phyloP scores from a whole-genome alignment of 2,888 invertebrate genomes.

The Sericinus montela region DNA sequence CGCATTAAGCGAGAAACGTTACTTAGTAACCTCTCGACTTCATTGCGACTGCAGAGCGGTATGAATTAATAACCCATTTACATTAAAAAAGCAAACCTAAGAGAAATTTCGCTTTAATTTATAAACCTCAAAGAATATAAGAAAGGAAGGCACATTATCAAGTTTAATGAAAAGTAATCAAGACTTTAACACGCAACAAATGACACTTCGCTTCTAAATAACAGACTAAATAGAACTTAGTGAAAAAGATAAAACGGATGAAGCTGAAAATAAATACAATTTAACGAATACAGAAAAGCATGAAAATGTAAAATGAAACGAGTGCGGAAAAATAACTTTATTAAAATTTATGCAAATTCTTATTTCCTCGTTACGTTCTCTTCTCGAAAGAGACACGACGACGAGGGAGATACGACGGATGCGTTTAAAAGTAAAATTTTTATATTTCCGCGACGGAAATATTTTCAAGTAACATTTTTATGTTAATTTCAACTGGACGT shows the following conservation, averaged over 20 bases:
- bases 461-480: too few relatives aligned
- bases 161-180: too few relatives aligned
- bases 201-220: background rate
- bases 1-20: too few relatives aligned
- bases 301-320: slow-evolving; percentile 11
- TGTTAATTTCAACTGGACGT: too few relatives aligned
- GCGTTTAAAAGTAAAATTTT: background rate
- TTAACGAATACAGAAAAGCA: background rate
- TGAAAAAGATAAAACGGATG: background rate
- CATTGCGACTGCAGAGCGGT: too few relatives aligned
- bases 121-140: too few relatives aligned
- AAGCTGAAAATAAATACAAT: slow-evolving; percentile 1
- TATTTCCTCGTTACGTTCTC: slow-evolving; percentile 5
- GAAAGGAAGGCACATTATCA: too few relatives aligned
- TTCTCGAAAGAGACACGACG: slow-evolving; percentile 20
- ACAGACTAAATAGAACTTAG: background rate
- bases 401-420: slow-evolving; percentile 19
- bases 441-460: background rate
- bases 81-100: too few relatives aligned
- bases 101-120: too few relatives aligned
- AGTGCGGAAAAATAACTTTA: slow-evolving; percentile 8
- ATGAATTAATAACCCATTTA: too few relatives aligned
- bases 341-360: slow-evolving; percentile 13
- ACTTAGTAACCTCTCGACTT: too few relatives aligned
- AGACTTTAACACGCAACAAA: too few relatives aligned